These are phyloP conservation scores for Dryobates pubescens DNA, from an alignment of 2,797 vertebrate genomes.

Conservation along the genomic window DNA sequence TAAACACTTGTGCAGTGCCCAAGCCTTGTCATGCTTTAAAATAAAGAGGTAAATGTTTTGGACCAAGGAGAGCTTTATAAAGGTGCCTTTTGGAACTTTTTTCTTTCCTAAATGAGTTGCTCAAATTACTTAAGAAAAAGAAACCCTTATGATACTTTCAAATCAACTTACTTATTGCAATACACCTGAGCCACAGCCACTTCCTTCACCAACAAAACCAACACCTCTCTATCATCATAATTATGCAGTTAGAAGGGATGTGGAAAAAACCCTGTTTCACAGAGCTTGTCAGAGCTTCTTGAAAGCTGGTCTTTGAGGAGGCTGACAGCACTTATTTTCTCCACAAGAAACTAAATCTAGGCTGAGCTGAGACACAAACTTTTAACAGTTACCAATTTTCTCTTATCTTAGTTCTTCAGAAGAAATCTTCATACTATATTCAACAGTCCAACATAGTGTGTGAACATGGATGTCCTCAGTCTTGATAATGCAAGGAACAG, in stretches of 20 bases:
- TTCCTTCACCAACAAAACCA: slow-evolving; percentile 25
- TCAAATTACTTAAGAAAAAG: neutral
- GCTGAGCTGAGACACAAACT: neutral
- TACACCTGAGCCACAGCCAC: neutral
- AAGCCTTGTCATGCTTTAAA: neutral
- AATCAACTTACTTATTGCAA: neutral
- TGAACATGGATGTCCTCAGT: neutral
- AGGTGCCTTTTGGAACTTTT: neutral
- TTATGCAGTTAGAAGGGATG: neutral
- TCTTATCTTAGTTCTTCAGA: neutral
- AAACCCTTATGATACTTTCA: neutral
- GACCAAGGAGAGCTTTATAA: neutral
- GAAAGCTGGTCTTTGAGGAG: neutral
- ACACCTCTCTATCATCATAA: neutral
- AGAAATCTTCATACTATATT: neutral
- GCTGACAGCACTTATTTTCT: neutral
- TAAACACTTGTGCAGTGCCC: neutral
- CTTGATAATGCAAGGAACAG: neutral
- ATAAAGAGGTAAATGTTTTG: neutral
- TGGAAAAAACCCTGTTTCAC: neutral
- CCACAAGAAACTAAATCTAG: neutral
- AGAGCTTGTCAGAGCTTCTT: neutral
- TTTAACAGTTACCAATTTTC: neutral
- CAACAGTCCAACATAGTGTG: neutral
- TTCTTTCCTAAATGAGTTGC: neutral